Evolutionary conservation across 2,113 vertebrate species (phyloP).

Genomic region (Origma solitaria): DNA sequence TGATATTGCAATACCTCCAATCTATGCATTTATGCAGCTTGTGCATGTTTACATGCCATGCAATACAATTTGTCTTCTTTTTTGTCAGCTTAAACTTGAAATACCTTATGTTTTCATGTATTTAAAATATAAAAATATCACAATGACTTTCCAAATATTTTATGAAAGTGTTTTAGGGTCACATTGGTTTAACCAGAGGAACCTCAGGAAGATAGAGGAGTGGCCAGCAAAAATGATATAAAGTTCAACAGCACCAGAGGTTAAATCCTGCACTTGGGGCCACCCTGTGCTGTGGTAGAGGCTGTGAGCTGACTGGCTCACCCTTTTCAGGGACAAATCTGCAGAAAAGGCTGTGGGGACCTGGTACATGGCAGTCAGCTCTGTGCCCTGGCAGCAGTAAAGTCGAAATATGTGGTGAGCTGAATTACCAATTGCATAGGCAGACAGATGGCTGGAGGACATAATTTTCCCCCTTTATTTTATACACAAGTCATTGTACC

Average conservation of each 20-base stretch:
- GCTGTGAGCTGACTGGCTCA: not conserved
- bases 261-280: not conserved
- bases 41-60: not conserved
- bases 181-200: not conserved
- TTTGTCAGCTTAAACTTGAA: not conserved
- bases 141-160: not conserved
- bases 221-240: not conserved
- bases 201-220: not conserved
- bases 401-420: not conserved
- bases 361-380: accelerated
- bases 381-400: not conserved
- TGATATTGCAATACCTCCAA: not conserved
- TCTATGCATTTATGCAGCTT: not conserved
- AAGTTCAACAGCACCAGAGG: not conserved
- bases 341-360: not conserved
- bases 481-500: not conserved
- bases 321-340: not conserved
- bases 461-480: not conserved
- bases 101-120: not conserved
- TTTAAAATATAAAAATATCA: not conserved
- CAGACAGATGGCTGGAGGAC: not conserved
- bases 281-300: not conserved
- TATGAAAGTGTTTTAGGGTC: not conserved
- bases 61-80: not conserved
- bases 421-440: not conserved